phyloP scores from a whole-genome alignment of 1,140 invertebrate species.

The Chrysoperla carnea region DNA sequence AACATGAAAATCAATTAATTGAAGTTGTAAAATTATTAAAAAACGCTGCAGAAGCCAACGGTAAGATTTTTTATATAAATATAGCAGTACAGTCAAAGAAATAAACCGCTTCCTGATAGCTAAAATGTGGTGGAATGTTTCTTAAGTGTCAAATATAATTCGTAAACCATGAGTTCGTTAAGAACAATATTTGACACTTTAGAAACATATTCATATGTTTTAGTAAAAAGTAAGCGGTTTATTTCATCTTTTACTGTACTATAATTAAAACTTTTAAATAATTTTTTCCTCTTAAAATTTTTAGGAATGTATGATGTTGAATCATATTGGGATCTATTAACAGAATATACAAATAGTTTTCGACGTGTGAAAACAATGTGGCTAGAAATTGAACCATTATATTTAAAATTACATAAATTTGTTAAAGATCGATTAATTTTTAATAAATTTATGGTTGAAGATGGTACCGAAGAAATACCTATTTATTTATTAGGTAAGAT shows the following conservation, averaged over 20 bases:
- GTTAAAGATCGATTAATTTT: slow-evolving; percentile 18
- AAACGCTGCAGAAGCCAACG: slow-evolving; percentile 33
- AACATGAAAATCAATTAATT: too few relatives aligned
- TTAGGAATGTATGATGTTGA: slow-evolving; percentile 21
- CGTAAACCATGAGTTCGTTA: too few relatives aligned
- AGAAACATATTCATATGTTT: too few relatives aligned
- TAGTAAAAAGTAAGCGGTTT: too few relatives aligned
- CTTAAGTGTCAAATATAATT: too few relatives aligned
- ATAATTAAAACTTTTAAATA: slow-evolving; percentile 1
- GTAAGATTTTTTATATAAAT: slow-evolving; percentile 19
- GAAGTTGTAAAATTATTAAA: slow-evolving; percentile 23
- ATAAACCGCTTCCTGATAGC: too few relatives aligned
- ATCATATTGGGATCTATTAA: slow-evolving; percentile 39
- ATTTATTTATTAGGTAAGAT: slow-evolving; percentile 35
- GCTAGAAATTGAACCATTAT: slow-evolving; percentile 29
- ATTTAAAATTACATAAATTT: slow-evolving; percentile 33
- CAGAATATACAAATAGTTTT: slow-evolving; percentile 30
- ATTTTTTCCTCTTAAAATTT: slow-evolving; percentile 6
- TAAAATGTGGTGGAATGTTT: too few relatives aligned
- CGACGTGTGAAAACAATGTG: slow-evolving; percentile 28
- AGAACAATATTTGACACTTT: too few relatives aligned
- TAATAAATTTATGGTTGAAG: slow-evolving; percentile 17
- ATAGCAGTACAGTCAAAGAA: too few relatives aligned
- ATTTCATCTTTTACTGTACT: too few relatives aligned
- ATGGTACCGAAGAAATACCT: slow-evolving; percentile 19